Conservation (phyloP, 1,140 invertebrate genomes). For the Linepithema humile region DNA sequence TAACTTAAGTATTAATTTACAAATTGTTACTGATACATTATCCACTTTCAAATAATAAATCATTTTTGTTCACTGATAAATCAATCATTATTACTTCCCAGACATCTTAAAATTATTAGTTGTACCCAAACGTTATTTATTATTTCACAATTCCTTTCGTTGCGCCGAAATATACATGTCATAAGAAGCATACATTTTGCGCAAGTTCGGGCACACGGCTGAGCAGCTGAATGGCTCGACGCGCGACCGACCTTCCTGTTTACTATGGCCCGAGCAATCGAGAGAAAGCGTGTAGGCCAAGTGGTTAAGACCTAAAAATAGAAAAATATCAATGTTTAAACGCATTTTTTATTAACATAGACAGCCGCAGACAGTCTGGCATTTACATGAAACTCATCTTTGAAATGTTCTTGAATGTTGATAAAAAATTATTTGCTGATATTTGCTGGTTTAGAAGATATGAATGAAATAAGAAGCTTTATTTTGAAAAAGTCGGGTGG, state of each 20-base stretch:
- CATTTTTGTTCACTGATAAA: no score
- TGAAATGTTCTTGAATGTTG: not conserved
- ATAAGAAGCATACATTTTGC: conserved; percentile 22
- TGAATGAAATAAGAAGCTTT: not conserved
- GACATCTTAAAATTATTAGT: no score
- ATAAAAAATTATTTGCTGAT: not conserved
- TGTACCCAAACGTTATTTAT: no score
- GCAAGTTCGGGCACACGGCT: no score
- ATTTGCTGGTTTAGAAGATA: not conserved
- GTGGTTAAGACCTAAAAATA: not conserved
- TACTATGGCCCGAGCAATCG: no score
- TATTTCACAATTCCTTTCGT: not conserved
- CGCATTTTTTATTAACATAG: not conserved
- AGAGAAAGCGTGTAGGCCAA: no score
- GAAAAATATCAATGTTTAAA: not conserved
- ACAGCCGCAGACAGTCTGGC: not conserved
- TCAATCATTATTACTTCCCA: no score
- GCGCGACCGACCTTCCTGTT: no score
- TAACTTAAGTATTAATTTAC: not conserved
- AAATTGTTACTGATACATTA: no score
- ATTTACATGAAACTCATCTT: not conserved
- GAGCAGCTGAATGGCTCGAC: no score
- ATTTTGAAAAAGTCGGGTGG: not conserved
- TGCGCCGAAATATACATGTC: not conserved
- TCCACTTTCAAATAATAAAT: no score